A percentile compares a stretch with the other conserved stretches of the same genome.
Conservation (phyloP, 2,888 invertebrate genomes). For the Hedya salicella region DNA sequence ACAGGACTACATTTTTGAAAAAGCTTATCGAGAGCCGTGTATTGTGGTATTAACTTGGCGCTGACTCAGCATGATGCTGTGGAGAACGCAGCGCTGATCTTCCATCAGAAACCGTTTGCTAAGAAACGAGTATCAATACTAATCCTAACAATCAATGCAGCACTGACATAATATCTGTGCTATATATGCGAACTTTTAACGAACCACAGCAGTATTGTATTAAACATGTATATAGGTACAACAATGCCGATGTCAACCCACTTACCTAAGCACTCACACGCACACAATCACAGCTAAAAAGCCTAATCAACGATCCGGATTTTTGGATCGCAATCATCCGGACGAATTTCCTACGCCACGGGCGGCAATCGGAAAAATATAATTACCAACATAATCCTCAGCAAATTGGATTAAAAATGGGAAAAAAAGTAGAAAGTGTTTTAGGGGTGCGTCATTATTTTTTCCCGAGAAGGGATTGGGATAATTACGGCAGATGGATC, state of each 20-base stretch:
- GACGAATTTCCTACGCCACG: constrained; percentile 72
- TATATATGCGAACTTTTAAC: too few relatives aligned
- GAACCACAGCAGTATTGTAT: too few relatives aligned
- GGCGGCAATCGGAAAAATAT: constrained; percentile 84
- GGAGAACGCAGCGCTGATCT: too few relatives aligned
- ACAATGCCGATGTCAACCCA: constrained; percentile 7
- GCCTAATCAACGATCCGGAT: constrained; percentile 77
- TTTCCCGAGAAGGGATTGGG: constrained; percentile 77
- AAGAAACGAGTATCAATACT: too few relatives aligned
- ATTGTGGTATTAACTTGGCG: too few relatives aligned
- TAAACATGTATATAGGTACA: too few relatives aligned
- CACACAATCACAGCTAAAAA: constrained; percentile 68
- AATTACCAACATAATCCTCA: constrained; percentile 85
- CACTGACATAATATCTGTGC: too few relatives aligned
- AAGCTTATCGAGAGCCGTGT: too few relatives aligned
- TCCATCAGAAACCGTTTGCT: too few relatives aligned
- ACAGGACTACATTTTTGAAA: too few relatives aligned
- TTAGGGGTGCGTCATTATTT: constrained; percentile 84
- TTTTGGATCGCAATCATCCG: constrained; percentile 78
- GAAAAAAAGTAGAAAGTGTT: constrained; percentile 82
- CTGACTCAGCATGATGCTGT: too few relatives aligned
- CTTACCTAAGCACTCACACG: constrained; percentile 44
- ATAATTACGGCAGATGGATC: constrained; percentile 85
- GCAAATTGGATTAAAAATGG: constrained; percentile 86
- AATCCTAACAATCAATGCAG: too few relatives aligned